These are phyloP conservation scores for Aptenodytes patagonicus DNA, from an alignment of 2,113 vertebrate species.

Conservation along the genomic window DNA sequence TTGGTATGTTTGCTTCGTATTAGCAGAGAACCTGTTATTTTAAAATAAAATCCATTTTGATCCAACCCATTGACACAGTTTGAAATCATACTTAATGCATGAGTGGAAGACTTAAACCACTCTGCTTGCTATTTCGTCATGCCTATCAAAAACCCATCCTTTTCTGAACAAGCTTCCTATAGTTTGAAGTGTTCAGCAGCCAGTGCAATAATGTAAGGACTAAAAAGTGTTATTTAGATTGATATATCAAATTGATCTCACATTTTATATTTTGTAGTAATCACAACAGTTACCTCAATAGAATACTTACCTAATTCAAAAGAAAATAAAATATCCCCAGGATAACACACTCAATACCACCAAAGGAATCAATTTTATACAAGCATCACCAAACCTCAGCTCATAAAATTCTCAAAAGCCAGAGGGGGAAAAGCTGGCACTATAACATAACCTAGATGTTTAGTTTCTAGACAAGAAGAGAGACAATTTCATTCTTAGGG, in stretches of 20 bases:
- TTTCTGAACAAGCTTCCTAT: not conserved
- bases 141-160: not conserved
- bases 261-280: not conserved
- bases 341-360: not conserved
- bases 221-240: not conserved
- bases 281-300: not conserved
- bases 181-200: not conserved
- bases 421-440: not conserved
- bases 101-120: not conserved
- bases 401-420: not conserved
- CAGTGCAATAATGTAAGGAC: not conserved
- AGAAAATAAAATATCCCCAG: not conserved
- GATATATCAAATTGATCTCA: not conserved
- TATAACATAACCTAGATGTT: not conserved
- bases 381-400: not conserved
- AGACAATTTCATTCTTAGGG: not conserved
- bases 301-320: not conserved
- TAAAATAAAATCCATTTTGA: slow-evolving; percentile 29
- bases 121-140: not conserved
- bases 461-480: not conserved
- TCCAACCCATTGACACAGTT: not conserved
- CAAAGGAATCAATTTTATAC: not conserved
- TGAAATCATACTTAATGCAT: not conserved
- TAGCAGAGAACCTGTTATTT: not conserved
- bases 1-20: not conserved